Evolutionary conservation across 2,888 invertebrate genomes (phyloP), one percentile per base, ranked within the genome.

Genomic region (Zygaena filipendulae): DNA sequence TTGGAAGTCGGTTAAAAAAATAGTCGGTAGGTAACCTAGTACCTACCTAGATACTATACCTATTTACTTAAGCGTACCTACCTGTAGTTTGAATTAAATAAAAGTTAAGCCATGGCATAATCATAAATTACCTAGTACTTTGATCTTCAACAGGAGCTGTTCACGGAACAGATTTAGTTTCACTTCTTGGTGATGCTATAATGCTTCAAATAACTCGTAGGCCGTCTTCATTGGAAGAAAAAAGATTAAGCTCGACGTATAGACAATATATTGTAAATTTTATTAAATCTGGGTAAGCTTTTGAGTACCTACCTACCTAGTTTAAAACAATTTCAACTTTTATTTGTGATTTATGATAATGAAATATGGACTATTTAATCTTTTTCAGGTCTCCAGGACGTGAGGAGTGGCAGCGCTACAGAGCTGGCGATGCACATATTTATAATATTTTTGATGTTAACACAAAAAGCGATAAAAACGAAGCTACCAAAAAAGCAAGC

Each of bases 201-300:
- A 82, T 86, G 50, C 84, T 86, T 40, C 86, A 87, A 67, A 72
- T 87, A 31, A 83, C 85, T 2, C 81, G 88, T 16, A 70, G 87
- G 24, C 79, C 86, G 6, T 81, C 87, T 29, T 83, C 77, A 10
- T 50, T 67, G 12, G 72, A 77, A 3, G 89, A 90, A 52, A 84
- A 84, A 42, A 70, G 74, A 36, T 56, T 85, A 9, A 63, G 74
- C 3, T 43, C 45, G 5, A 29, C 48, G 28, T 63, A 72, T 35
- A 54, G 62, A 11, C 56, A 56, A 36, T 59, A 64, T 29, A 42
- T 79, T 20, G 42, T 56, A 2, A 68, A 69, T 43, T 83, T 82
- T 38, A 62, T 83, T 2, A 83, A 80, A 49, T 77, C 62, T 41
- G 61, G 84, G 83, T 81, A 49, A 43, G 49, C 38, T 21, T 23